Conservation (phyloP, 2,888 invertebrate species). For the Cacoxenus indagator region DNA sequence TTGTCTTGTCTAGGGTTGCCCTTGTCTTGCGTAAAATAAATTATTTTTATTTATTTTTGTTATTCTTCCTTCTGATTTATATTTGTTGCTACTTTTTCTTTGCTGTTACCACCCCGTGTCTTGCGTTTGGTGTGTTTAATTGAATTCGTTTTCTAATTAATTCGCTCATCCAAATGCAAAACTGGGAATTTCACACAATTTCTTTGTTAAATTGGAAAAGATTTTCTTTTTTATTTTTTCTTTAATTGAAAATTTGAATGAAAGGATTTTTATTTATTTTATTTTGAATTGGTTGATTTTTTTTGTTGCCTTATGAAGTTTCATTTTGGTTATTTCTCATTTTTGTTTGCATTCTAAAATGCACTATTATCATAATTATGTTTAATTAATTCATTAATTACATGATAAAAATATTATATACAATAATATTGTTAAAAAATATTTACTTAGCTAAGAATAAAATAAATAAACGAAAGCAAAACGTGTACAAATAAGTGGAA, state of each 20-base stretch:
- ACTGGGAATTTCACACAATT: neutral
- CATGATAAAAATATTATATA: slow-evolving; percentile 31
- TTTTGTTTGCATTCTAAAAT: slow-evolving; percentile 5
- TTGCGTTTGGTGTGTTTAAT: slow-evolving; percentile 61
- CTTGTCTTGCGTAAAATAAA: neutral
- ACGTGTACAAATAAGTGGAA: slow-evolving; percentile 15
- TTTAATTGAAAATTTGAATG: neutral
- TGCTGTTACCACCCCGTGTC: no score
- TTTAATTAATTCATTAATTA: slow-evolving; percentile 9
- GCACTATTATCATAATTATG: neutral
- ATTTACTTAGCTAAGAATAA: slow-evolving; percentile 31
- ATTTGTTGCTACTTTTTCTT: neutral
- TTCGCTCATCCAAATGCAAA: slow-evolving; percentile 54
- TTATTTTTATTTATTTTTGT: neutral
- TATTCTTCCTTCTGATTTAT: neutral
- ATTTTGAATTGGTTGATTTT: neutral
- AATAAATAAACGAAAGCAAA: slow-evolving; percentile 31
- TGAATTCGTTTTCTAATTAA: slow-evolving; percentile 59
- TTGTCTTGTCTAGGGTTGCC: slow-evolving; percentile 5
- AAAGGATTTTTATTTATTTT: neutral
- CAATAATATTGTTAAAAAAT: slow-evolving; percentile 50
- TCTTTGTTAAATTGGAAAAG: slow-evolving; percentile 5
- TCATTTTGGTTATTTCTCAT: neutral
- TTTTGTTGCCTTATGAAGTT: slow-evolving; percentile 2
- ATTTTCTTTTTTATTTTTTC: neutral